Percentiles rank a stretch among this genome's conserved stretches.
These are phyloP conservation scores for Atrichornis clamosus DNA, from an alignment of 2,113 vertebrate species.

Conservation along the genomic window DNA sequence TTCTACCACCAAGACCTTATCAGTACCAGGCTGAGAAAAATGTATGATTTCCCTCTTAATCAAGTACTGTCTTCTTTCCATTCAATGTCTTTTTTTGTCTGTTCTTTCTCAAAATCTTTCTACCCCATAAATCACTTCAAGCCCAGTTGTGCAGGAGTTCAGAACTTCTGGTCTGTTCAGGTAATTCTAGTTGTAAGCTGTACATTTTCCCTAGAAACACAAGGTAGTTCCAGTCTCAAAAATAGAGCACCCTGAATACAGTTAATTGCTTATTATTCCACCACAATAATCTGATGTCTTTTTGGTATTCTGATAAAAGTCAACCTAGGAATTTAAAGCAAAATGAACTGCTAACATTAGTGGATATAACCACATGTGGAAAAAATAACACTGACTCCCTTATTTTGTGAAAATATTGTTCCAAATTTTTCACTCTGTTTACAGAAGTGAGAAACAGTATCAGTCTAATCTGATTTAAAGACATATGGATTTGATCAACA, in stretches of 20 bases:
- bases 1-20: neutral
- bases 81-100: neutral
- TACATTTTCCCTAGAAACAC: neutral
- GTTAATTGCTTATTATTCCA: neutral
- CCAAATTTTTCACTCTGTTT: neutral
- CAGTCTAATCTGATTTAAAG: neutral
- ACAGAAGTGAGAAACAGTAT: neutral
- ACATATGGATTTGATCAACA: neutral
- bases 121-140: neutral
- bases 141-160: neutral
- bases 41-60: neutral
- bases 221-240: neutral
- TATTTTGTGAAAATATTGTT: neutral
- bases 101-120: neutral
- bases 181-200: neutral
- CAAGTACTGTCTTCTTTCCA: neutral
- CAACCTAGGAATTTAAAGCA: neutral
- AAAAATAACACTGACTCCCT: neutral
- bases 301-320: neutral
- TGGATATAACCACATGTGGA: neutral
- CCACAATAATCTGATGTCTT: neutral
- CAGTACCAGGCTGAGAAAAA: neutral
- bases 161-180: neutral
- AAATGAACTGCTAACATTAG: neutral
- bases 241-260: neutral